Percentiles rank a stretch among this genome's conserved stretches.
phyloP scores from a whole-genome alignment of 2,797 vertebrate genomes.

The Mergus octosetaceus region DNA sequence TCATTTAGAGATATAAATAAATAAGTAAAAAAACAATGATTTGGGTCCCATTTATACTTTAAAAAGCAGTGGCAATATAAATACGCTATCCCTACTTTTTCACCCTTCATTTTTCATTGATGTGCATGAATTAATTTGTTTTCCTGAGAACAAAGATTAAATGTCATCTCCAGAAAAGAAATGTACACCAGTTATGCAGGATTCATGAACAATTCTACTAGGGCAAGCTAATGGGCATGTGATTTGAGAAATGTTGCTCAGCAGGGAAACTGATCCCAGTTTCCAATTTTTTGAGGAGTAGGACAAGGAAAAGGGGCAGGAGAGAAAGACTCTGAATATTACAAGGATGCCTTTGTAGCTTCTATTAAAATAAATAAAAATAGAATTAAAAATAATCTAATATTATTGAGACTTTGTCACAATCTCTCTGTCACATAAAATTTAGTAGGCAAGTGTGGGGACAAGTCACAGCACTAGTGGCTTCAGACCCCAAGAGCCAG shows the following conservation, averaged over 20 bases:
- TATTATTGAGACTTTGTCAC: not conserved
- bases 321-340: not conserved
- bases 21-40: not conserved
- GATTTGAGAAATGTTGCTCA: not conserved
- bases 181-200: not conserved
- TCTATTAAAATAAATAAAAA: not conserved
- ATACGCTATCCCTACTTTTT: not conserved
- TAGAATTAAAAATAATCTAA: not conserved
- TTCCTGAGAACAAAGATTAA: not conserved
- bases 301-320: not conserved
- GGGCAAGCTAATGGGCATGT: not conserved
- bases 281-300: not conserved
- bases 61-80: not conserved
- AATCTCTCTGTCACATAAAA: not conserved
- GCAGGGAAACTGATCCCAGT: not conserved
- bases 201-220: not conserved
- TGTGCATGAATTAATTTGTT: rapidly evolving
- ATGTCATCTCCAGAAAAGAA: not conserved
- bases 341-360: not conserved
- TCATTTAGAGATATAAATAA: not conserved
- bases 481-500: not conserved
- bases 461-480: not conserved
- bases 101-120: not conserved
- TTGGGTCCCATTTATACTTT: not conserved
- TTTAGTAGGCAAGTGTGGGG: not conserved